Conservation (phyloP, 2,888 invertebrate genomes). For the Sesia bembeciformis region DNA sequence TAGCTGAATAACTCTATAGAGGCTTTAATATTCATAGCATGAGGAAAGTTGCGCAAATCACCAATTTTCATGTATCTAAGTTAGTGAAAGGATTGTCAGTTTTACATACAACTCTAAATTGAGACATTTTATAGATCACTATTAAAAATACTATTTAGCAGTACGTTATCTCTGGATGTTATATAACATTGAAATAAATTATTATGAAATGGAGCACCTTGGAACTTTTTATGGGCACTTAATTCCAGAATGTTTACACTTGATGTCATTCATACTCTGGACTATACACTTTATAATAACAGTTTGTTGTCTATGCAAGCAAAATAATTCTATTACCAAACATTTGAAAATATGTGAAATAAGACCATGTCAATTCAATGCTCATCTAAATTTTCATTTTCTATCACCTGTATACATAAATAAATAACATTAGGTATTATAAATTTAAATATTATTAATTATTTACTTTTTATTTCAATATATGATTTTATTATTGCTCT, state of each 20-base stretch:
- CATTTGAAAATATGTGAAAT: conserved; percentile 73
- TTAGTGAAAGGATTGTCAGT: conserved; percentile 49
- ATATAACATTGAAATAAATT: conserved; percentile 45
- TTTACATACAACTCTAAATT: conserved; percentile 47
- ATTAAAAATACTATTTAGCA: conserved; percentile 1
- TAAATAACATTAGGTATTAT: conserved; percentile 2
- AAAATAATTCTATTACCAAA: conserved; percentile 17
- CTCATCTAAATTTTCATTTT: conserved; percentile 49
- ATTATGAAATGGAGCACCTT: conserved; percentile 19
- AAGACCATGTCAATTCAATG: conserved; percentile 50
- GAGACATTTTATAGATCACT: conserved; percentile 36
- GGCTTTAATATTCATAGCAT: conserved; percentile 68
- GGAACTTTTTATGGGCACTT: conserved; percentile 60
- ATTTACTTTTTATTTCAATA: conserved; percentile 7
- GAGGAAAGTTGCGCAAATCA: conserved; percentile 65
- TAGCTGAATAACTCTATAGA: conserved; percentile 68
- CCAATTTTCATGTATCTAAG: conserved; percentile 52
- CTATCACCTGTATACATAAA: not conserved
- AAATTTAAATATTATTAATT: conserved; percentile 1
- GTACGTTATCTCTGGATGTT: conserved; percentile 25
- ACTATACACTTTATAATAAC: conserved; percentile 12
- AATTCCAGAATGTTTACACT: conserved; percentile 39
- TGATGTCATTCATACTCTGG: not conserved
- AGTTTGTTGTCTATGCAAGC: not conserved
- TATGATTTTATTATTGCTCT: conserved; percentile 5